Percentiles rank a stretch among this genome's conserved stretches.
Evolutionary conservation across 1,140 invertebrate species (phyloP).

Genomic region (Trichogramma pretiosum): DNA sequence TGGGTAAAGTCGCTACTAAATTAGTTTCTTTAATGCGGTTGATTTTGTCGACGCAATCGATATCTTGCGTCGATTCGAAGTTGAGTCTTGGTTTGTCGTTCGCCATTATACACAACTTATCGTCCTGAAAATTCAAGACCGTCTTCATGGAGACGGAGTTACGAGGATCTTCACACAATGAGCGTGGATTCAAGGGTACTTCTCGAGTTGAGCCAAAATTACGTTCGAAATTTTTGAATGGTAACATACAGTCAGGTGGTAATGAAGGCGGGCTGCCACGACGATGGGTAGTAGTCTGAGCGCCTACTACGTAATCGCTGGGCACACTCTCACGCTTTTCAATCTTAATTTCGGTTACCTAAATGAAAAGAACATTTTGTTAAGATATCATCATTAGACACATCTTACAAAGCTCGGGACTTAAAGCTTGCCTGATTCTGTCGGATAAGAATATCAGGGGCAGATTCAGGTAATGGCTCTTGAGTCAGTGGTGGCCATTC

Average conservation of each 20-base stretch:
- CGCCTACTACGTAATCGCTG: constrained; percentile 7
- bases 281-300: not conserved
- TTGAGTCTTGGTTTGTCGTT: constrained; percentile 33
- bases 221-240: constrained; percentile 18
- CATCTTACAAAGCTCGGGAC: too few species aligned
- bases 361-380: not conserved
- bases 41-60: constrained; percentile 25
- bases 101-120: constrained; percentile 9
- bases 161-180: constrained; percentile 33
- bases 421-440: too few species aligned
- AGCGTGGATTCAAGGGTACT: constrained; percentile 38
- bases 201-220: constrained; percentile 40
- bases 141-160: constrained; percentile 40
- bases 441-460: constrained; percentile 32
- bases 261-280: constrained; percentile 9
- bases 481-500: constrained; percentile 53
- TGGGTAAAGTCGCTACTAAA: constrained; percentile 38
- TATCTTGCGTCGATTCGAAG: constrained; percentile 39
- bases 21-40: constrained; percentile 30
- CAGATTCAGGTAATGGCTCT: constrained; percentile 36
- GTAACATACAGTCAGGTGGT: constrained; percentile 18
- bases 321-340: constrained; percentile 32
- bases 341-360: constrained; percentile 40
- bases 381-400: too few species aligned
- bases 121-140: constrained; percentile 35